A percentile compares a stretch with the other conserved stretches of the same genome.
Evolutionary conservation across 2,797 vertebrate genomes (phyloP).

Genomic region (Psittacula echo): DNA sequence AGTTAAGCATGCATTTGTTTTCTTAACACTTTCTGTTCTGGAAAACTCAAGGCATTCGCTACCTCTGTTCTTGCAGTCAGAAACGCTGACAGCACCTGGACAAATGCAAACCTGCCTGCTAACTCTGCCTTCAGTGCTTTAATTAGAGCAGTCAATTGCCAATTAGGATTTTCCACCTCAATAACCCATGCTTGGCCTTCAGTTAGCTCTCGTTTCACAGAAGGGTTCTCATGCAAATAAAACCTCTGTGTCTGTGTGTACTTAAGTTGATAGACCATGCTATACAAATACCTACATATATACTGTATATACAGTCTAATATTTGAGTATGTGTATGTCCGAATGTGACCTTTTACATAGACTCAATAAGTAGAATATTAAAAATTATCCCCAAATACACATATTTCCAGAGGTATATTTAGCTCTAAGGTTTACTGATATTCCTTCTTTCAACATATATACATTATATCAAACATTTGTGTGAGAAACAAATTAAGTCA

Average conservation of each 20-base stretch:
- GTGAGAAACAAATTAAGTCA: neutral
- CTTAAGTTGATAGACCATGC: neutral
- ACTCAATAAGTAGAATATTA: neutral
- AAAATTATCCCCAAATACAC: neutral
- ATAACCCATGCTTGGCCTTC: neutral
- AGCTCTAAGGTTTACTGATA: neutral
- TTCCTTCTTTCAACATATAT: neutral
- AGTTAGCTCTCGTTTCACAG: neutral
- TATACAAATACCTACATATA: neutral
- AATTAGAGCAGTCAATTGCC: neutral
- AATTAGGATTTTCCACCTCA: neutral
- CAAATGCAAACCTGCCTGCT: neutral
- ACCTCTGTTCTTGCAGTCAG: neutral
- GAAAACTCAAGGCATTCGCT: neutral
- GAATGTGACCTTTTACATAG: neutral
- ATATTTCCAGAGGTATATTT: neutral
- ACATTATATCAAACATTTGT: neutral
- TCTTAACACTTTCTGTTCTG: neutral
- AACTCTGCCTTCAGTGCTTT: neutral
- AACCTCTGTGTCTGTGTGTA: neutral
- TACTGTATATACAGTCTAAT: neutral
- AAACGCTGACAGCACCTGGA: neutral
- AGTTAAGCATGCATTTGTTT: neutral
- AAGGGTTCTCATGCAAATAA: neutral
- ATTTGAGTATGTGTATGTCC: neutral